Conservation (phyloP, 2,888 invertebrate genomes). For the Heterodera filipjevi region DNA sequence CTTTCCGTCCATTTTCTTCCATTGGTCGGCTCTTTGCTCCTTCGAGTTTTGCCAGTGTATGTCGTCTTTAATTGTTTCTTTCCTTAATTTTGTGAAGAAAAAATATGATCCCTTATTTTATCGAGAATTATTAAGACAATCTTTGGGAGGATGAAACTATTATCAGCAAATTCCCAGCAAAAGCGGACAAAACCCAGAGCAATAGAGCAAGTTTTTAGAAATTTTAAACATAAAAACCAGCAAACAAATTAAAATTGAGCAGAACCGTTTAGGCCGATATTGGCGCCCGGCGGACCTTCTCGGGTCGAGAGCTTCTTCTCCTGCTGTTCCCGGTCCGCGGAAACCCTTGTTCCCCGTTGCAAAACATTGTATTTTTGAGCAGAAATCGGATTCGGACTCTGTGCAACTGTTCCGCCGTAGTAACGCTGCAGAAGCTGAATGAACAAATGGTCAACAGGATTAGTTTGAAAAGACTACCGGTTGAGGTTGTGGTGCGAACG, state of each 20-base stretch:
- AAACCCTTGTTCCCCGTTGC: conserved; percentile 43
- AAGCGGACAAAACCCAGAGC: too few species aligned
- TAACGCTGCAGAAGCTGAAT: conserved; percentile 48
- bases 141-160: too few species aligned
- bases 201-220: too few species aligned
- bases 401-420: conserved; percentile 41
- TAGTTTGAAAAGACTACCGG: conserved; percentile 16
- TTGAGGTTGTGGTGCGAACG: conserved; percentile 24
- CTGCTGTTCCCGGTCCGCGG: conserved; percentile 42
- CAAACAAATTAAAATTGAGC: not conserved
- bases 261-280: not conserved
- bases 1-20: too few species aligned
- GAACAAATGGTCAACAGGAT: not conserved
- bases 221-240: too few species aligned
- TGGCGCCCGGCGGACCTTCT: not conserved
- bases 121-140: too few species aligned
- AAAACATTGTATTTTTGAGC: conserved; percentile 46
- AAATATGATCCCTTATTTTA: too few species aligned
- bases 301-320: not conserved
- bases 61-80: too few species aligned
- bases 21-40: too few species aligned
- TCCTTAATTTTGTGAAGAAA: too few species aligned
- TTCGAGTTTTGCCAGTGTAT: too few species aligned
- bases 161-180: too few species aligned
- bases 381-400: conserved; percentile 13